phyloP scores from a whole-genome alignment of 2,888 invertebrate species.

The Lithodes maja region DNA sequence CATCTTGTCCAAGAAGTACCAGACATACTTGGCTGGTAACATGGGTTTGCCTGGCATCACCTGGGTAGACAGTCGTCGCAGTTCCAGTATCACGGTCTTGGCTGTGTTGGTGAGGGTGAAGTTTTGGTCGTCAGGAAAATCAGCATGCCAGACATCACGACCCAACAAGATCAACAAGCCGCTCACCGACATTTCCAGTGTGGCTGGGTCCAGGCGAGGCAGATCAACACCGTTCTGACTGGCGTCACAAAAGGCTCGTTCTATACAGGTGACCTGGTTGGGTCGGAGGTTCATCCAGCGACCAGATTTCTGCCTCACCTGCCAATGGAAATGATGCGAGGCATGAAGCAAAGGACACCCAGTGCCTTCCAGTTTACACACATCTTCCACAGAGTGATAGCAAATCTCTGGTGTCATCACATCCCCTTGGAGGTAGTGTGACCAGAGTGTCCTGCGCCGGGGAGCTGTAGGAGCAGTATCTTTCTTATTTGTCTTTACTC shows the following conservation, averaged over 20 bases:
- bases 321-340: conserved; percentile 57
- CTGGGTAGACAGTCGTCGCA: conserved; percentile 54
- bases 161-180: conserved; percentile 40
- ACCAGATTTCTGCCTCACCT: conserved; percentile 15
- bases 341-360: conserved; percentile 51
- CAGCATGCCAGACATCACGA: conserved; percentile 42
- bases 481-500: neutral
- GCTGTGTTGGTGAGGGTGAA: conserved; percentile 28
- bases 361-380: conserved; percentile 41
- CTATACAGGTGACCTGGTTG: conserved; percentile 28
- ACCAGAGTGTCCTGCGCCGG: conserved; percentile 37
- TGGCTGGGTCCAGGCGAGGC: conserved; percentile 38
- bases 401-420: conserved; percentile 49
- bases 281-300: conserved; percentile 44
- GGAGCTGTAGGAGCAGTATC: neutral
- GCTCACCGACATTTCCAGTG: conserved; percentile 1
- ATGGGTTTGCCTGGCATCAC: conserved; percentile 1
- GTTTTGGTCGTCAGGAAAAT: conserved; percentile 22
- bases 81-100: conserved; percentile 12
- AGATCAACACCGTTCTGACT: conserved; percentile 30
- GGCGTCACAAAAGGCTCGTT: conserved; percentile 55
- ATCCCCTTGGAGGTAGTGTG: conserved; percentile 38
- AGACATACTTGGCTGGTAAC: neutral
- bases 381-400: conserved; percentile 56
- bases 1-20: conserved; percentile 56